Conservation (phyloP, 2,888 invertebrate species). For the Diachrysia chrysitis region DNA sequence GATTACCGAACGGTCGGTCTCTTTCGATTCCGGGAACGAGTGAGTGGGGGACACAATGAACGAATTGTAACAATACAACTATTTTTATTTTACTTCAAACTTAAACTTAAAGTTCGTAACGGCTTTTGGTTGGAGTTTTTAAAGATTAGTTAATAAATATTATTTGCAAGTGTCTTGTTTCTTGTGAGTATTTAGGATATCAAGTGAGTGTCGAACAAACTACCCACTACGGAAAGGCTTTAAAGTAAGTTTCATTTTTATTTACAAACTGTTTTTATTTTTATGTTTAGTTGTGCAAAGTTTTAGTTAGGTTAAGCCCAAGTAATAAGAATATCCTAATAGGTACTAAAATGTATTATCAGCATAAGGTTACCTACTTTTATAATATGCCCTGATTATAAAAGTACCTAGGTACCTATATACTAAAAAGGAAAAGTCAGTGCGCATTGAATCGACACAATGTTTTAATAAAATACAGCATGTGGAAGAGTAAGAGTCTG, state of each 20-base stretch:
- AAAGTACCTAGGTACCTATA: too few relatives aligned
- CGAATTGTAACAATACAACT: background rate
- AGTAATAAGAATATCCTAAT: too few relatives aligned
- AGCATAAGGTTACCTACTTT: too few relatives aligned
- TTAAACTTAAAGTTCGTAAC: background rate
- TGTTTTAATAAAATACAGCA: too few relatives aligned
- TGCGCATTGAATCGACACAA: too few relatives aligned
- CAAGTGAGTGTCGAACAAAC: background rate
- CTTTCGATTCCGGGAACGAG: background rate
- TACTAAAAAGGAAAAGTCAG: too few relatives aligned
- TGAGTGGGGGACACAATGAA: slow-evolving; percentile 4
- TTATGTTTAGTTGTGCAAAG: background rate
- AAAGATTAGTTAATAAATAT: background rate
- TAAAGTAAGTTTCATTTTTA: background rate
- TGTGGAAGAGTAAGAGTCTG: too few relatives aligned
- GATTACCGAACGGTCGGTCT: background rate
- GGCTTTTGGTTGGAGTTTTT: background rate
- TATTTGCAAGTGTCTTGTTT: too few relatives aligned
- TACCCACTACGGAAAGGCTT: background rate
- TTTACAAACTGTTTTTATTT: background rate
- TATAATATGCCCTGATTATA: too few relatives aligned
- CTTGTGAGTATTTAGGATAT: background rate
- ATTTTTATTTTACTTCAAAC: background rate
- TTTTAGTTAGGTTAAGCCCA: background rate
- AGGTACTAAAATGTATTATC: too few relatives aligned